Conservation (phyloP, 2,797 vertebrate species). For the Melanotaenia maccullochi region DNA sequence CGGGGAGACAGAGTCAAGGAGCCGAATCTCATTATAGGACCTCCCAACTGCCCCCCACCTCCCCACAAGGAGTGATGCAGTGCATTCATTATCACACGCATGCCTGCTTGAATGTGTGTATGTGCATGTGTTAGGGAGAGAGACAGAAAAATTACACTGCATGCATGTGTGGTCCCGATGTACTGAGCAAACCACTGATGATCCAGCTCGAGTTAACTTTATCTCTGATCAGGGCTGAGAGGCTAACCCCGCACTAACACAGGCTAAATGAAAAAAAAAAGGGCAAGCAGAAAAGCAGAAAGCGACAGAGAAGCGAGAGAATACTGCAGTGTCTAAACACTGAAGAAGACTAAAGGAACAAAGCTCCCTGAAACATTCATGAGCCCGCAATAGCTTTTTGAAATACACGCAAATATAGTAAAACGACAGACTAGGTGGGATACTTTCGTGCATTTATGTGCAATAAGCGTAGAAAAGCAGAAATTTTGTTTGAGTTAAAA, state of each 20-base stretch:
- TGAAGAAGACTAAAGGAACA: constrained; percentile 66
- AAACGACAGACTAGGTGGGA: constrained; percentile 13
- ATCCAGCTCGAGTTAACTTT: constrained; percentile 58
- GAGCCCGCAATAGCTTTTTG: constrained; percentile 56
- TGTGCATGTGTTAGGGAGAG: constrained; percentile 14
- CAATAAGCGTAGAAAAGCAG: constrained; percentile 10
- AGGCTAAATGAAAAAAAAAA: constrained; percentile 42
- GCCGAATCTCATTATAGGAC: constrained; percentile 84
- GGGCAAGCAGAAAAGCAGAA: constrained; percentile 33
- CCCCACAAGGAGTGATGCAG: constrained; percentile 87
- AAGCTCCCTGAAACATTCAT: constrained; percentile 74
- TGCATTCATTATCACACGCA: constrained; percentile 74
- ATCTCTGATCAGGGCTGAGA: constrained; percentile 36
- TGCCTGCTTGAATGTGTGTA: constrained; percentile 34
- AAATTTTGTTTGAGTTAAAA: neutral
- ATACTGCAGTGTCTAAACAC: constrained; percentile 79
- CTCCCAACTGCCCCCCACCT: constrained; percentile 76
- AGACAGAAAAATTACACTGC: constrained; percentile 6
- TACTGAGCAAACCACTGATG: constrained; percentile 23
- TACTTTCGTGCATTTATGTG: constrained; percentile 30
- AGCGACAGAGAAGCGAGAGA: constrained; percentile 51
- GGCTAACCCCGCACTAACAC: constrained; percentile 52
- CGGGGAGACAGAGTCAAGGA: constrained; percentile 74
- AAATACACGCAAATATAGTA: constrained; percentile 42
- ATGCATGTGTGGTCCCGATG: constrained; percentile 36